Evolutionary conservation across 1,140 invertebrate genomes (phyloP), one percentile per base, ranked within the genome.

Genomic region (Neotoxoptera formosana): DNA sequence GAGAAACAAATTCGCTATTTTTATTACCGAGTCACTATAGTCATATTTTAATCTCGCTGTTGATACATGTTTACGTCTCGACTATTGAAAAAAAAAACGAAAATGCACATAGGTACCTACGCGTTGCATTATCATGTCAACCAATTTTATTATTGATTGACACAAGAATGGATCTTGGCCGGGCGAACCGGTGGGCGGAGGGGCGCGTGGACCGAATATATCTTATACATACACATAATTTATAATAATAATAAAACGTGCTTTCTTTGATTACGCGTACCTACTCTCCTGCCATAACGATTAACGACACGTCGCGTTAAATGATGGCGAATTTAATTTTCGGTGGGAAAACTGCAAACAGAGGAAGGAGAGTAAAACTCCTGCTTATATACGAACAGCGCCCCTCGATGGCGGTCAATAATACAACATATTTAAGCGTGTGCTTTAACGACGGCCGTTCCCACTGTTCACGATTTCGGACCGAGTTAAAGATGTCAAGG

Each of bases 401-500:
- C 34, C 2, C 48, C 7, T 34, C 34, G 1, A 51, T 36, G 34
- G 34, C 25, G 88, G 51, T 89, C 48, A 56, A 89, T 89, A 89
- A 89, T 89, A 34, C 14, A 36, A 89, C 53, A 89, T 36, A 41
- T 88, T 20, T 25, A 23, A 36, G 48, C 84, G n/a, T 47, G 23
- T 41, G 25, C 23, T 89, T 36, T 89, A 56, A 89, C 34, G 34
- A 53, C 34, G 34, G 48, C 51, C 88, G 88, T 56, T 89, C 51
- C 88, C 88, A 89, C 88, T 56, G 51, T 89, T 89, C 88, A 89
- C 88, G 88, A 89, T 89, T 89, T 89, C 88, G 88, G 48, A 56
- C 88, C 21, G n/a, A 56, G 34, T 91, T 76, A 91, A 92, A 92
- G 67, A 92, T 92, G 67, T 92, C 91, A 92, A 92, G 91, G 67